A percentile compares a stretch with the other conserved stretches of the same genome.
Evolutionary conservation across 2,888 invertebrate genomes (phyloP).

Genomic region (Coleophora flavipennella): DNA sequence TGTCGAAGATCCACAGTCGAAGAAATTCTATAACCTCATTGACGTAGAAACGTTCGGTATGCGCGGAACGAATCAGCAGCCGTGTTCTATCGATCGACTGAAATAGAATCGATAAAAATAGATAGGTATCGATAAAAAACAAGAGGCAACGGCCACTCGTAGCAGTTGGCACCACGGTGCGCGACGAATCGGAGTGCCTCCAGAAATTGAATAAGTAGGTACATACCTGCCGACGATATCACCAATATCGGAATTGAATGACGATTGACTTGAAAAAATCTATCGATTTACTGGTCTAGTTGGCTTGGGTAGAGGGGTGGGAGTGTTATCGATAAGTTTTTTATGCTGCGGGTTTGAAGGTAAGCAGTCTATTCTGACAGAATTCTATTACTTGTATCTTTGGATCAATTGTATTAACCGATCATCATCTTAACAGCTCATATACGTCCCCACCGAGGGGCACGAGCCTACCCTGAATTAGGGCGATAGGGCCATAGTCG

Average conservation of each 20-base stretch:
- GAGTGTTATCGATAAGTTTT: too few species aligned
- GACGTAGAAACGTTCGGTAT: slow-evolving; percentile 45
- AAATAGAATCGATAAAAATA: slow-evolving; percentile 27
- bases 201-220: slow-evolving; percentile 66
- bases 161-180: slow-evolving; percentile 24
- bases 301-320: slow-evolving; percentile 20
- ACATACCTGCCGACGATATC: slow-evolving; percentile 30
- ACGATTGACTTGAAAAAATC: slow-evolving; percentile 55
- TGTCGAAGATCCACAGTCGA: slow-evolving; percentile 12
- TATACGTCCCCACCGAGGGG: too few species aligned
- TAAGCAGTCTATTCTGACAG: too few species aligned
- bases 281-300: slow-evolving; percentile 51
- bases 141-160: slow-evolving; percentile 46
- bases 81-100: slow-evolving; percentile 38
- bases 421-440: too few species aligned
- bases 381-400: too few species aligned
- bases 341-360: too few species aligned
- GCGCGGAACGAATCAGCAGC: slow-evolving; percentile 55
- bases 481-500: too few species aligned
- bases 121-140: slow-evolving; percentile 30
- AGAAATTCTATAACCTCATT: slow-evolving; percentile 38
- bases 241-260: slow-evolving; percentile 64
- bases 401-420: too few species aligned
- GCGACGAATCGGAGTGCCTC: slow-evolving; percentile 54
- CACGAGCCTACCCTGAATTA: too few species aligned